Base-by-base conservation (phyloP, 2,888 invertebrate genomes). In the Protula sp. region DNA sequence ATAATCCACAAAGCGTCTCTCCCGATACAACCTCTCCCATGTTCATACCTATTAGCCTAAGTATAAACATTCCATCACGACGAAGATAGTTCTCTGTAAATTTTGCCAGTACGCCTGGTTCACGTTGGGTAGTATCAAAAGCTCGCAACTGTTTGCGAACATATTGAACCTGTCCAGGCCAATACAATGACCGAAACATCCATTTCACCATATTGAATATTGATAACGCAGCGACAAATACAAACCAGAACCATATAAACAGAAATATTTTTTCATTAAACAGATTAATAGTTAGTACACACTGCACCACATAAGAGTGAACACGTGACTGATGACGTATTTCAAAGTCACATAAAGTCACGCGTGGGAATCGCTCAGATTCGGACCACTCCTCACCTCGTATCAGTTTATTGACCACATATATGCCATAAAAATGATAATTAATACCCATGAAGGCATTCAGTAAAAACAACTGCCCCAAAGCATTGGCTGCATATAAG, bases 371-470 rank as follows among this genome's bases (percentile, higher is more conserved):
- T 4, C 75, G 66, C 3, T 75, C 73, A 2, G 78, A 77, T 47
- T 75, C 77, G 28, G 72, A 70, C 76, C 78, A 79, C 64, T 77
- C 77, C 51, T 73, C 67, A 0, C 68, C 82, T 64, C 76, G 73
- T 52, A 82, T 75, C 60, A 84, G 65, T 63, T 81, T 81, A 59
- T 79, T 79, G 61, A 84, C 72, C n/a, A 83, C 80, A 68, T 83
- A 81, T 30, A 81, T 81, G 53, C 83, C 83, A 70, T 79, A 80
- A 38, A 76, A 72, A 63, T 80, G 77, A 66, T 77, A 79, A 59
- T 79, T 77, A 52, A 76, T 78, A 54, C 83, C 83, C 26, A 84
- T 76, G 64, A 84, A 83, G 62, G 78, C 76, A 70, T 83, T 83
- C 51, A 84, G 74, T 59, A 83, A 74, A 67, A 82, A 81, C 57